Evolutionary conservation across 2,888 invertebrate species (phyloP).

Genomic region (Euclidia mi): DNA sequence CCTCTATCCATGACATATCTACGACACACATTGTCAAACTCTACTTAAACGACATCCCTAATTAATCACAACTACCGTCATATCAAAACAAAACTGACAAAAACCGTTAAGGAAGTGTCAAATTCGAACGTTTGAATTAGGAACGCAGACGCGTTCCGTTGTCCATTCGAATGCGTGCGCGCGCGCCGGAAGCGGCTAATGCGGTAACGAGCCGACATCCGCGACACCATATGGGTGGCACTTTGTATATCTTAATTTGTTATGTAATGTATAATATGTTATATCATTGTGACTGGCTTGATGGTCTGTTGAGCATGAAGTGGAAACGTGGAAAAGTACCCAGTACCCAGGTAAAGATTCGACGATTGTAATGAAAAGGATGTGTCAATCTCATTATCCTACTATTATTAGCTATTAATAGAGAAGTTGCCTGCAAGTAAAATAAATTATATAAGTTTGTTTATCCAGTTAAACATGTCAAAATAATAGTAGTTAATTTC

Average conservation of each 20-base stretch:
- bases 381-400: too few species aligned
- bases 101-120: constrained; percentile 56
- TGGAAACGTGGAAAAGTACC: too few species aligned
- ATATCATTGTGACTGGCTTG: not conserved
- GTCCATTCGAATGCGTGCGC: constrained; percentile 73
- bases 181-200: constrained; percentile 80
- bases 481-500: too few species aligned
- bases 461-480: too few species aligned
- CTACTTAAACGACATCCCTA: not conserved
- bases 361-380: too few species aligned
- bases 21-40: too few species aligned
- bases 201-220: constrained; percentile 79
- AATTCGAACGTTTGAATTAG: constrained; percentile 72
- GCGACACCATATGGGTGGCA: constrained; percentile 65
- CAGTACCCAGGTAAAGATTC: too few species aligned
- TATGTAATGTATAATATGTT: constrained; percentile 15
- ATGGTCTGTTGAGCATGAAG: too few species aligned
- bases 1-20: too few species aligned
- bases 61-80: constrained; percentile 13
- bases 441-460: too few species aligned
- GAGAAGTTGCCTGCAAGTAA: too few species aligned
- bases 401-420: too few species aligned
- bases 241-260: constrained; percentile 39
- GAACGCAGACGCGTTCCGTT: constrained; percentile 75
- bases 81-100: constrained; percentile 33